These are phyloP conservation scores for Orycteropus afer DNA, from an alignment of 2,113 vertebrate genomes.

Conservation along the genomic window DNA sequence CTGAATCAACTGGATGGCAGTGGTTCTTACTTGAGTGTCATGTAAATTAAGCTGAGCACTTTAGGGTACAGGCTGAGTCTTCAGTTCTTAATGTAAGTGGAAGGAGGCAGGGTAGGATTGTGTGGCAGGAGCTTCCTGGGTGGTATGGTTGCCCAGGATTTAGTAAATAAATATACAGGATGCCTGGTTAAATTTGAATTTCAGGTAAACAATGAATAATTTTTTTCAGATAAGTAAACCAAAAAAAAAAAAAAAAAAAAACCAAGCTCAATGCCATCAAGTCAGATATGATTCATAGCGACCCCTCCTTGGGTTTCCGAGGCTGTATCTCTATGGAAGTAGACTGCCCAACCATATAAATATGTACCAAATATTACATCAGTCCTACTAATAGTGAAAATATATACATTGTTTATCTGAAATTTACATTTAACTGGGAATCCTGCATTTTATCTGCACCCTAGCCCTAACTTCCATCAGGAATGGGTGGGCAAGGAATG, in stretches of 20 bases:
- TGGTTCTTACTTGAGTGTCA: neutral
- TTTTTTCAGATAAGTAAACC: too few relatives aligned
- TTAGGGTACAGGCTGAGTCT: neutral
- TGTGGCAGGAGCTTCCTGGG: neutral
- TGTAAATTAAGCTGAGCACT: neutral
- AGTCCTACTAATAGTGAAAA: neutral
- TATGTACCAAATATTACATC: neutral
- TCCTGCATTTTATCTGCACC: neutral
- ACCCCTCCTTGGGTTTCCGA: too few relatives aligned
- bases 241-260: too few relatives aligned
- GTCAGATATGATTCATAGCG: too few relatives aligned
- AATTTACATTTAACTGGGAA: neutral
- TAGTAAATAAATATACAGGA: neutral
- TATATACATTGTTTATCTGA: neutral
- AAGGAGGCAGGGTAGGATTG: neutral
- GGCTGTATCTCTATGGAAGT: too few relatives aligned
- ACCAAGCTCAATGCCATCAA: too few relatives aligned
- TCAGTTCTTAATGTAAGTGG: slow-evolving; percentile 24
- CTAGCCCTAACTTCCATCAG: slow-evolving; percentile 9
- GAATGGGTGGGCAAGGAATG: neutral
- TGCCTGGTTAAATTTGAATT: neutral
- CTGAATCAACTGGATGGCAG: too few relatives aligned
- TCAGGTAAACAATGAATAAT: neutral
- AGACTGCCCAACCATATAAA: too few relatives aligned
- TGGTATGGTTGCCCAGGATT: neutral